Percentiles rank a stretch among this genome's conserved stretches.
Conservation (phyloP, 2,797 vertebrate species). For the Anguilla anguilla region DNA sequence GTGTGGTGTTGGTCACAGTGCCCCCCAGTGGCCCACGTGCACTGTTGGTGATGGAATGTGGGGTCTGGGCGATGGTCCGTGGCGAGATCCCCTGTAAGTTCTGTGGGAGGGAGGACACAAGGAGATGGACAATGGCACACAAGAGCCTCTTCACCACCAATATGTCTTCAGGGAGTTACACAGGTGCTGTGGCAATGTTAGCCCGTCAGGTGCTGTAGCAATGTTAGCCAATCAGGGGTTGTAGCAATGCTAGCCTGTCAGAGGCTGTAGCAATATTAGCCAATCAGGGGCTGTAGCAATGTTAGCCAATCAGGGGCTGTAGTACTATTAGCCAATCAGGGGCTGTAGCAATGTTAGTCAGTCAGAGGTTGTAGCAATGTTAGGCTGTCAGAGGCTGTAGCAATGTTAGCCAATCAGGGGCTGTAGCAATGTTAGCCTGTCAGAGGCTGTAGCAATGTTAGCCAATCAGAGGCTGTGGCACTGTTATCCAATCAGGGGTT, state of each 20-base stretch:
- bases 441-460: too few relatives aligned
- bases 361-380: too few relatives aligned
- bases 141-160: not conserved
- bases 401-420: not conserved
- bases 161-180: not conserved
- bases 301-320: too few relatives aligned
- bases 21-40: conserved; percentile 23
- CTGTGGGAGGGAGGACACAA: conserved; percentile 11
- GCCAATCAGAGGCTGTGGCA: too few relatives aligned
- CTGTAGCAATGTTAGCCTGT: not conserved
- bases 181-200: not conserved
- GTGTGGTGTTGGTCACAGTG: not conserved
- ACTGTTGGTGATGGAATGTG: conserved; percentile 6
- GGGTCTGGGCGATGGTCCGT: not conserved
- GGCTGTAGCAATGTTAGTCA: not conserved
- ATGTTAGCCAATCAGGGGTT: too few relatives aligned
- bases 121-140: not conserved
- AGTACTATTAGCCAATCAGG: not conserved
- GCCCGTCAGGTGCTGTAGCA: too few relatives aligned
- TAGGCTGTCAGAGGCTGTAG: too few relatives aligned
- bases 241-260: too few relatives aligned
- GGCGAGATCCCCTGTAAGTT: conserved; percentile 27
- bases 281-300: too few relatives aligned
- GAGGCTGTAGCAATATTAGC: too few relatives aligned
- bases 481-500: too few relatives aligned